phyloP scores from a whole-genome alignment of 2,113 vertebrate species.

The Siniperca knerii region DNA sequence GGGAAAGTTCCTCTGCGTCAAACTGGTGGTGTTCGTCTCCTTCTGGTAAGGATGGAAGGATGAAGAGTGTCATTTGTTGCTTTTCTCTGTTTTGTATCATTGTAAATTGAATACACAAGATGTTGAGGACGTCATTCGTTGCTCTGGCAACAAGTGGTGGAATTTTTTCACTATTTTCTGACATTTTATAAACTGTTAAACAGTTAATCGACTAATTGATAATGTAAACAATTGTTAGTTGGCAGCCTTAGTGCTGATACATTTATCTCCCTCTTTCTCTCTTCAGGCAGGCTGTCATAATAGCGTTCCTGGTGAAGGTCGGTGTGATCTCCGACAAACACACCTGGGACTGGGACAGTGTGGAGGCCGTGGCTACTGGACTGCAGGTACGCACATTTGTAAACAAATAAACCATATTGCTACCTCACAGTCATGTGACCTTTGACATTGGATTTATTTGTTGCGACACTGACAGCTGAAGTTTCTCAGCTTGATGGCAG shows the following conservation, averaged over 20 bases:
- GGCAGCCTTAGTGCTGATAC: too few species aligned
- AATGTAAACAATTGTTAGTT: too few species aligned
- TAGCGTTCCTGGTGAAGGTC: conserved; percentile 95
- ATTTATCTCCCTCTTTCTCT: not conserved
- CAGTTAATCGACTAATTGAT: too few species aligned
- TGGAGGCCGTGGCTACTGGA: conserved; percentile 96
- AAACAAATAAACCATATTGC: not conserved
- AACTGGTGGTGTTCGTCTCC: conserved; percentile 98
- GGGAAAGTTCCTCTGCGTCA: conserved; percentile 98
- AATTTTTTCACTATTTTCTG: too few species aligned
- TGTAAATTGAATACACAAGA: not conserved
- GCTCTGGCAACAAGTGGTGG: too few species aligned
- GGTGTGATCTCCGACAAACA: conserved; percentile 94
- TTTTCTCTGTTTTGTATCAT: not conserved
- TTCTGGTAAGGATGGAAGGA: conserved; percentile 88
- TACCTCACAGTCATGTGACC: not conserved
- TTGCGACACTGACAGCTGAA: too few species aligned
- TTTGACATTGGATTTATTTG: not conserved
- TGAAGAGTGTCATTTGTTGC: not conserved
- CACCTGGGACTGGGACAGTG: conserved; percentile 96
- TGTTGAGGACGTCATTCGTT: too few species aligned
- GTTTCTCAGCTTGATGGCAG: not conserved
- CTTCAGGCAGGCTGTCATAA: conserved; percentile 94
- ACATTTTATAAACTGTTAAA: too few species aligned
- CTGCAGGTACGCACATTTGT: conserved; percentile 87